These are phyloP conservation scores for Ciconia stormi DNA, from an alignment of 2,113 vertebrate species.

Conservation along the genomic window DNA sequence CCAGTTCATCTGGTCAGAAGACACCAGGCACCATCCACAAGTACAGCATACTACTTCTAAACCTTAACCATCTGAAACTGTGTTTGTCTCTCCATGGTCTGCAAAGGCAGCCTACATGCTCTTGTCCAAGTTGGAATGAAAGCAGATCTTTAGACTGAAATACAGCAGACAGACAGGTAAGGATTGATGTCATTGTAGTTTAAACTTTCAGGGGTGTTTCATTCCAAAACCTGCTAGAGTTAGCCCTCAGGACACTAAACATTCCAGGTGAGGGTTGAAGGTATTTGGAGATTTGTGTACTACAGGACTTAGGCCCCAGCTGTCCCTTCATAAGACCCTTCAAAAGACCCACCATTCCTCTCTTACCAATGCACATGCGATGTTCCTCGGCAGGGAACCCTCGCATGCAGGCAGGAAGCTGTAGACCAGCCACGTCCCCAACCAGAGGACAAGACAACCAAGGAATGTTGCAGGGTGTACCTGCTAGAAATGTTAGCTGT, in stretches of 20 bases:
- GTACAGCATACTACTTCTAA: background rate
- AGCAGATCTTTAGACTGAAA: background rate
- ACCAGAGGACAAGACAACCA: background rate
- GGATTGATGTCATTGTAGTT: background rate
- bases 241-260: background rate
- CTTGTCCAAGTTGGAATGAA: background rate
- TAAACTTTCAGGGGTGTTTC: background rate
- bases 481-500: background rate
- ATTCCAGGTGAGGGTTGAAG: background rate
- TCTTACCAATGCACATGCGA: background rate
- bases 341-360: background rate
- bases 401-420: no score
- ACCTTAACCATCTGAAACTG: background rate
- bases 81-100: background rate
- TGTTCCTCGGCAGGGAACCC: background rate
- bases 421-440: fast-evolving
- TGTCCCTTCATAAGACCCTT: background rate
- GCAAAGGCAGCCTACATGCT: background rate
- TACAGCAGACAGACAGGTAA: background rate
- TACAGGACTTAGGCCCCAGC: background rate
- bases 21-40: background rate
- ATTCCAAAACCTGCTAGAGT: background rate
- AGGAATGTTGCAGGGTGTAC: background rate
- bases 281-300: background rate
- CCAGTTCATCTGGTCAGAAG: background rate